phyloP scores from a whole-genome alignment of 2,888 invertebrate species.

The Platerodrilus igneus region DNA sequence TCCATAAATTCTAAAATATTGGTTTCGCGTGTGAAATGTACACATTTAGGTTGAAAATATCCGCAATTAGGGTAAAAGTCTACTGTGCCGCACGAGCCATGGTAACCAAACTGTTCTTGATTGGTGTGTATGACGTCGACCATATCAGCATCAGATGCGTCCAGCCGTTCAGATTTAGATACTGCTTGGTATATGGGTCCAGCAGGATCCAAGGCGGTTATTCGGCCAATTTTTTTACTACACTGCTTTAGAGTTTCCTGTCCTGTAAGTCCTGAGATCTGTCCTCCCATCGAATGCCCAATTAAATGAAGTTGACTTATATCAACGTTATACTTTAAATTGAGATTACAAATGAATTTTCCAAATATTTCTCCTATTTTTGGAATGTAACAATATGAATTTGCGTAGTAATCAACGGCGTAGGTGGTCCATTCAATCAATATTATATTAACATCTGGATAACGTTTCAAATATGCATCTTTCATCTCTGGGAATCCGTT shows the following conservation, averaged over 20 bases:
- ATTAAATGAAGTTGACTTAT: slow-evolving; percentile 8
- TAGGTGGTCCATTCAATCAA: slow-evolving; percentile 8
- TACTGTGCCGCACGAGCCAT: slow-evolving; percentile 6
- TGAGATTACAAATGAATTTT: slow-evolving; percentile 4
- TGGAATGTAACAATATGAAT: slow-evolving; percentile 1
- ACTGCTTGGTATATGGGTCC: slow-evolving; percentile 9
- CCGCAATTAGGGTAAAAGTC: slow-evolving; percentile 19
- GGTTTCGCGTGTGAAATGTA: too few relatives aligned
- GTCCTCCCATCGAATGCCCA: slow-evolving; percentile 17
- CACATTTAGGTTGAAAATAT: too few relatives aligned
- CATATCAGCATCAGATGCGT: slow-evolving; percentile 10
- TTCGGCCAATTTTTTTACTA: slow-evolving; percentile 5
- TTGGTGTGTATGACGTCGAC: slow-evolving; percentile 15
- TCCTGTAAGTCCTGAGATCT: slow-evolving; percentile 14
- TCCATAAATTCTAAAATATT: too few relatives aligned
- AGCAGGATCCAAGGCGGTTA: slow-evolving; percentile 17
- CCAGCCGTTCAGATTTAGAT: slow-evolving; percentile 6
- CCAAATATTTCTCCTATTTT: slow-evolving; percentile 6
- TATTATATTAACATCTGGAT: slow-evolving; percentile 12
- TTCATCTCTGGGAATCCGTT: slow-evolving; percentile 8
- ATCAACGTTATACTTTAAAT: neutral
- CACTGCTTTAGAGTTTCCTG: slow-evolving; percentile 6
- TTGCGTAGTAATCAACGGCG: slow-evolving; percentile 3
- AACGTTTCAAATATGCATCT: slow-evolving; percentile 10
- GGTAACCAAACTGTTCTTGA: slow-evolving; percentile 11